phyloP scores from a whole-genome alignment of 2,113 vertebrate species.

The Nerophis lumbriciformis region DNA sequence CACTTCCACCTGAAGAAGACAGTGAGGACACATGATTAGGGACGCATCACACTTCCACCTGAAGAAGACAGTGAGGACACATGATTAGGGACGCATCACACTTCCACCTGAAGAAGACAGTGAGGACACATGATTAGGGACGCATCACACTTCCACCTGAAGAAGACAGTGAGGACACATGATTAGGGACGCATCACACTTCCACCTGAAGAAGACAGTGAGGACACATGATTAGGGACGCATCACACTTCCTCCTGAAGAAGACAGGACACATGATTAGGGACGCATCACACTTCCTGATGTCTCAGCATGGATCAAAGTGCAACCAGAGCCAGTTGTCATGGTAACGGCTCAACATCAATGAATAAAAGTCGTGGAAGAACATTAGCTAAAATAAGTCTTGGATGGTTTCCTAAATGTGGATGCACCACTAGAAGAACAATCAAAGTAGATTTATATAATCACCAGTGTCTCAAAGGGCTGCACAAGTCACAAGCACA shows the following conservation, averaged over 20 bases:
- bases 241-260: constrained; percentile 73
- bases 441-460: too few relatives aligned
- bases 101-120: constrained; percentile 74
- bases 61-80: constrained; percentile 16
- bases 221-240: constrained; percentile 21
- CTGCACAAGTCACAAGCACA: too few relatives aligned
- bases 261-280: constrained; percentile 25
- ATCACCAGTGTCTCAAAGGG: too few relatives aligned
- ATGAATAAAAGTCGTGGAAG: too few relatives aligned
- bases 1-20: constrained; percentile 74
- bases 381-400: too few relatives aligned
- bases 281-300: background rate
- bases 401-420: too few relatives aligned
- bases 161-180: constrained; percentile 12
- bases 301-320: background rate
- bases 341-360: too few relatives aligned
- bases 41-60: constrained; percentile 71
- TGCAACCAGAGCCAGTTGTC: too few relatives aligned
- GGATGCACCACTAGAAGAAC: too few relatives aligned
- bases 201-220: constrained; percentile 68
- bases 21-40: constrained; percentile 20
- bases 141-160: constrained; percentile 72
- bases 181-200: constrained; percentile 44
- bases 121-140: constrained; percentile 20
- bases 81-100: constrained; percentile 16